Evolutionary conservation across 1,140 invertebrate genomes (phyloP).

Genomic region (Temnothorax curvispinosus): DNA sequence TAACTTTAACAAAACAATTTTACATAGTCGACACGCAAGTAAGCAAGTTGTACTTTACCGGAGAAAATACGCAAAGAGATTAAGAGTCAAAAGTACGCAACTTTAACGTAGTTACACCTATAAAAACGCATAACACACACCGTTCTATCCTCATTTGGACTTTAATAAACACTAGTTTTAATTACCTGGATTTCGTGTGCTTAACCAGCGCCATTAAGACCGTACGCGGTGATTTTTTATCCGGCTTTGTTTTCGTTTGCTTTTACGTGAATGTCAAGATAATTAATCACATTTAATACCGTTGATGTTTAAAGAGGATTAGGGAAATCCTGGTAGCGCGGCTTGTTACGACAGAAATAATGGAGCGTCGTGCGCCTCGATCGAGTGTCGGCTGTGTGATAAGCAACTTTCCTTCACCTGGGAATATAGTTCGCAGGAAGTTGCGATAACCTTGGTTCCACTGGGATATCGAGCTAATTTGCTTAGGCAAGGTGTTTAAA

Average conservation of each 20-base stretch:
- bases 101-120: conserved; percentile 15
- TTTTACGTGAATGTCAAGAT: conserved; percentile 40
- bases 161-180: conserved; percentile 50
- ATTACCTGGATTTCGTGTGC: conserved; percentile 7
- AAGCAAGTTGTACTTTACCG: neutral
- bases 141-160: conserved; percentile 14
- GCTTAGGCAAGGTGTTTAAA: conserved; percentile 44
- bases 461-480: conserved; percentile 42
- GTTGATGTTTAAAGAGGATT: conserved; percentile 56
- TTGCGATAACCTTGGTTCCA: conserved; percentile 40
- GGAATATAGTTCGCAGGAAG: conserved; percentile 47
- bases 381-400: conserved; percentile 52
- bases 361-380: conserved; percentile 44
- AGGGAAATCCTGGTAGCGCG: conserved; percentile 32
- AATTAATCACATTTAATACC: conserved; percentile 56
- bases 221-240: conserved; percentile 35
- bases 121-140: conserved; percentile 2
- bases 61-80: conserved; percentile 8
- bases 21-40: neutral
- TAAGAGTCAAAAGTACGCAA: conserved; percentile 20
- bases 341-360: conserved; percentile 52
- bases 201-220: conserved; percentile 14
- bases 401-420: conserved; percentile 52
- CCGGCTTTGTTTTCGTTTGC: neutral
- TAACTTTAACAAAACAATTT: conserved; percentile 44